These are phyloP conservation scores for Ethmia dodecea DNA, from an alignment of 2,888 invertebrate species.

Conservation along the genomic window DNA sequence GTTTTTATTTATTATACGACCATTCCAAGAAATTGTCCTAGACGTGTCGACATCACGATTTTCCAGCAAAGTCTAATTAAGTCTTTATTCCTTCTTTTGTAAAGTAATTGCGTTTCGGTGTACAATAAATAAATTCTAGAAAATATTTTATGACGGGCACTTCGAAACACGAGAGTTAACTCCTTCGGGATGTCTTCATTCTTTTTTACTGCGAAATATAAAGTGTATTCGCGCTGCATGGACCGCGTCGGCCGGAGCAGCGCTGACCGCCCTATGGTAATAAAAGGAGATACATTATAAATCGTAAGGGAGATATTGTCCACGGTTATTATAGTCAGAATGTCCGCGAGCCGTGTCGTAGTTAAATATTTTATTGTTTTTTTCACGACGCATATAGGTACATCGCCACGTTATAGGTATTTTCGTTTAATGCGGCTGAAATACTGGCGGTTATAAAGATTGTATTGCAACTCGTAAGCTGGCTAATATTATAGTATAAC, in stretches of 20 bases:
- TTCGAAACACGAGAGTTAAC: slow-evolving; percentile 4
- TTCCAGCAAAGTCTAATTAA: no score
- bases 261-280: slow-evolving; percentile 47
- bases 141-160: slow-evolving; percentile 7
- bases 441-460: slow-evolving; percentile 1
- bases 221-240: slow-evolving; percentile 10
- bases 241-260: slow-evolving; percentile 11
- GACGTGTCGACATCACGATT: no score
- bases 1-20: no score
- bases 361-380: slow-evolving; percentile 66
- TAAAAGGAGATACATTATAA: slow-evolving; percentile 67
- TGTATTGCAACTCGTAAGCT: slow-evolving; percentile 1
- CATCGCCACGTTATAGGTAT: slow-evolving; percentile 57
- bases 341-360: slow-evolving; percentile 56
- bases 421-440: slow-evolving; percentile 32
- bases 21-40: no score
- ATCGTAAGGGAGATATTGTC: slow-evolving; percentile 60
- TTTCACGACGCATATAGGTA: slow-evolving; percentile 57
- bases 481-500: no score
- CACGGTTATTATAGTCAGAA: slow-evolving; percentile 51
- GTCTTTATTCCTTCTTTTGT: no score
- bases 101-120: no score
- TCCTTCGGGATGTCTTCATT: slow-evolving; percentile 3
- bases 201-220: slow-evolving; percentile 4
- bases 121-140: slow-evolving; percentile 3